Percentiles rank a stretch among this genome's conserved stretches.
These are phyloP conservation scores for Typhlichthys subterraneus DNA, from an alignment of 2,797 vertebrate species.

Conservation along the genomic window DNA sequence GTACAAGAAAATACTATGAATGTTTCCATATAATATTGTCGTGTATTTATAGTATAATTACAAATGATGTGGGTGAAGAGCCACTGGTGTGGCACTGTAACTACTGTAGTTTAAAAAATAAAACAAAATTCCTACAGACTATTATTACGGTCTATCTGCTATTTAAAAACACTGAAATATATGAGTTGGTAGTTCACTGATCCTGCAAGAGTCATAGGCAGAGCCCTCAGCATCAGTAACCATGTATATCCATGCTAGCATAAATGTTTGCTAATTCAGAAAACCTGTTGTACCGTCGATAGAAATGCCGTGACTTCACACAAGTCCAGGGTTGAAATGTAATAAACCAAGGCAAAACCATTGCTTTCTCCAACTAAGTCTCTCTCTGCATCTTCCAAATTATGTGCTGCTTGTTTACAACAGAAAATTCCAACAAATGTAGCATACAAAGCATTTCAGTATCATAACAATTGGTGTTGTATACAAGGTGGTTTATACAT, in stretches of 20 bases:
- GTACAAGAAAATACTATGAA: slow-evolving; percentile 84
- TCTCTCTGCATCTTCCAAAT: slow-evolving; percentile 36
- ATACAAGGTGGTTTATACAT: slow-evolving; percentile 86
- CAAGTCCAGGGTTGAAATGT: slow-evolving; percentile 64
- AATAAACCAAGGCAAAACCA: slow-evolving; percentile 29
- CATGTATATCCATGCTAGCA: slow-evolving; percentile 45
- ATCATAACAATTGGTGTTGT: slow-evolving; percentile 53
- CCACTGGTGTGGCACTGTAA: slow-evolving; percentile 76
- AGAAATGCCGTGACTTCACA: slow-evolving; percentile 72
- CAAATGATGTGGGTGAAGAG: slow-evolving; percentile 73
- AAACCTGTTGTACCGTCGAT: slow-evolving; percentile 74
- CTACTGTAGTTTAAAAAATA: slow-evolving; percentile 68
- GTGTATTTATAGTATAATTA: slow-evolving; percentile 83
- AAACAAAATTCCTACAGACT: slow-evolving; percentile 36
- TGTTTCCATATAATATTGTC: slow-evolving; percentile 81
- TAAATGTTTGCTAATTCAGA: slow-evolving; percentile 55
- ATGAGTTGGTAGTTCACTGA: slow-evolving; percentile 53
- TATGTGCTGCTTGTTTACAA: slow-evolving; percentile 32
- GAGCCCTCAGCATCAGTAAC: slow-evolving; percentile 86
- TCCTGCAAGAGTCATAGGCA: slow-evolving; percentile 74
- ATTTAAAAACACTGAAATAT: slow-evolving; percentile 49
- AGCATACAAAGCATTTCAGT: slow-evolving; percentile 40
- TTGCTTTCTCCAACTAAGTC: slow-evolving; percentile 46
- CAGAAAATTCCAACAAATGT: slow-evolving; percentile 52
- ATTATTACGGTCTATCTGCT: slow-evolving; percentile 56